Percentiles rank a stretch among this genome's conserved stretches.
Evolutionary conservation across 2,888 invertebrate species (phyloP).

Genomic region (Caenorhabditis sp.): DNA sequence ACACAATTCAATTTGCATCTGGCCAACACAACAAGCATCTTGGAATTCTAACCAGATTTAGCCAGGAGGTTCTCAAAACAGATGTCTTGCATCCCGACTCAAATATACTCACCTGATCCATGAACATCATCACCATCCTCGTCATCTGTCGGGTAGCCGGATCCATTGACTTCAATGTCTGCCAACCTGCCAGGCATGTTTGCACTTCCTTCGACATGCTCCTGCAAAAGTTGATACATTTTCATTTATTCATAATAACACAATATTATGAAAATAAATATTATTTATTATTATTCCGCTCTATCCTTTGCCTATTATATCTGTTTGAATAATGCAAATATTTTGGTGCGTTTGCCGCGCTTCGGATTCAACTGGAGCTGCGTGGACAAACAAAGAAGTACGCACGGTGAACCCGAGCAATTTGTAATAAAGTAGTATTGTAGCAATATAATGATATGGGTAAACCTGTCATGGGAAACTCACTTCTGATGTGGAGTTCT

Average conservation of each 20-base stretch:
- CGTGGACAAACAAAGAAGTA: conserved; percentile 56
- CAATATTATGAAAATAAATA: conserved; percentile 9
- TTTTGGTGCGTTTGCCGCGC: conserved; percentile 53
- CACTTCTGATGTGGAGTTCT: conserved; percentile 30
- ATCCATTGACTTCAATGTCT: conserved; percentile 65
- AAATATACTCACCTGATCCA: conserved; percentile 59
- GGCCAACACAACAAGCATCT: conserved; percentile 32
- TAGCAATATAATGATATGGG: conserved; percentile 15
- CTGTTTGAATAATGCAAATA: conserved; percentile 64
- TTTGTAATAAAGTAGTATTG: conserved; percentile 31
- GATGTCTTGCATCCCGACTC: neutral
- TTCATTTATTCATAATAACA: conserved; percentile 9
- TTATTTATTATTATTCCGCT: conserved; percentile 36
- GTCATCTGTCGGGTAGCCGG: conserved; percentile 74
- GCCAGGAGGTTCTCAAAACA: conserved; percentile 7
- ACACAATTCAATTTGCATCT: conserved; percentile 56
- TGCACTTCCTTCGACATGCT: conserved; percentile 67
- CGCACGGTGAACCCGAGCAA: conserved; percentile 20
- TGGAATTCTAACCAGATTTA: conserved; percentile 10
- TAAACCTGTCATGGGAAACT: conserved; percentile 21
- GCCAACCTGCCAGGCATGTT: conserved; percentile 52
- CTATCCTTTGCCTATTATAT: conserved; percentile 40
- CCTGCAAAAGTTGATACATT: conserved; percentile 47
- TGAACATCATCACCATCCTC: conserved; percentile 74
- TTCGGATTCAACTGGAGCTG: conserved; percentile 51